Evolutionary conservation across 2,797 vertebrate species (phyloP).

Genomic region (Tangara arthus): DNA sequence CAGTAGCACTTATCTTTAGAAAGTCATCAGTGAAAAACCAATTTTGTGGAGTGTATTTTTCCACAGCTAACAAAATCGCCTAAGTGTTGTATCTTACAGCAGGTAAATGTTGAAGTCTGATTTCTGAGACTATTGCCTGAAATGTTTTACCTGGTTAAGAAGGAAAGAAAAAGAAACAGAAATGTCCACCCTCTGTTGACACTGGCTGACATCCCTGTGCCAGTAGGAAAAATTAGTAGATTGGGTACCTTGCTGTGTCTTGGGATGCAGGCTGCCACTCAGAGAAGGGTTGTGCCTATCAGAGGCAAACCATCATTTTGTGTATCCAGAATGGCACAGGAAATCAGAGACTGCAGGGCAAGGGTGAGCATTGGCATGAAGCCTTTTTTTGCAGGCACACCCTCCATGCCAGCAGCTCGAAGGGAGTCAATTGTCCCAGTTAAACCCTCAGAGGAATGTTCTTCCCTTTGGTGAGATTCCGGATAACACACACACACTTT

Average conservation of each 20-base stretch:
- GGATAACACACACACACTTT: neutral
- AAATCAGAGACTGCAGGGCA: neutral
- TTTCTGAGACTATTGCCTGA: neutral
- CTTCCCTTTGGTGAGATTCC: constrained; percentile 17
- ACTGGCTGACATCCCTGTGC: neutral
- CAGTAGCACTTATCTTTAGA: neutral
- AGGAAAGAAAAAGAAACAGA: neutral
- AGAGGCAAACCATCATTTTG: neutral
- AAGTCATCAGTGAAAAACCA: neutral
- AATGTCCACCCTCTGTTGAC: neutral
- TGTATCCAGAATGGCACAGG: rapidly evolving
- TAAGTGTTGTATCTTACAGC: neutral
- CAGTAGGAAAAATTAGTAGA: neutral
- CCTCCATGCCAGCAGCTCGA: neutral
- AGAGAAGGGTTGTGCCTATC: neutral
- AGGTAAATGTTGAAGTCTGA: neutral
- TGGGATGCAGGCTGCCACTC: neutral
- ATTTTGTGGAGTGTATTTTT: neutral
- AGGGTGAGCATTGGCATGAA: neutral
- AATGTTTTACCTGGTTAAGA: neutral
- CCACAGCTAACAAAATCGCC: neutral
- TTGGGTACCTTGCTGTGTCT: neutral
- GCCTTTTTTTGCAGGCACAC: neutral
- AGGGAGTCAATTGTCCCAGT: neutral
- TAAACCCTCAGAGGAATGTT: neutral